phyloP scores from a whole-genome alignment of 2,797 vertebrate genomes.

The Aselliscus stoliczkanus region DNA sequence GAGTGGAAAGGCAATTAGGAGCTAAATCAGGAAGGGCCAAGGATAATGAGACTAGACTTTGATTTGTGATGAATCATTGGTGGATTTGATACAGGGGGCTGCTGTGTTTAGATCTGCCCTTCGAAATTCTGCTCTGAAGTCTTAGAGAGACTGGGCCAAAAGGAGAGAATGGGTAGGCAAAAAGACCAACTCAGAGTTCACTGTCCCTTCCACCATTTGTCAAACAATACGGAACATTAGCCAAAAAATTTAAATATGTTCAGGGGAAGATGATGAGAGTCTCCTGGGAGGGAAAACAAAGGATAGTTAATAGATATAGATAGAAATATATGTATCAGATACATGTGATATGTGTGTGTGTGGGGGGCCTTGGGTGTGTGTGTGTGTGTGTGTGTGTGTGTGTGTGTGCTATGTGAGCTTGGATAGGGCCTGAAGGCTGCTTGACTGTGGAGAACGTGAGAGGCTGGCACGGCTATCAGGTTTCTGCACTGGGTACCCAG shows the following conservation, averaged over 20 bases:
- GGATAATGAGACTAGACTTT: not conserved
- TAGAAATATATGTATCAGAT: not conserved
- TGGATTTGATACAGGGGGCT: not conserved
- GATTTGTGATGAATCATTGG: not conserved
- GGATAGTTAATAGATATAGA: not conserved
- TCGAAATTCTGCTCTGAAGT: slow-evolving; percentile 10
- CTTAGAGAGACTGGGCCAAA: not conserved
- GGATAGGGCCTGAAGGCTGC: not conserved
- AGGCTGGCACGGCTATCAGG: not conserved
- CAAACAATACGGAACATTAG: not conserved
- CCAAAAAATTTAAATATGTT: not conserved
- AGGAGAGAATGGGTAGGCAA: not conserved
- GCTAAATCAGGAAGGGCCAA: not conserved
- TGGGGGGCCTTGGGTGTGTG: too few relatives aligned
- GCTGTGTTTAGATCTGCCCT: not conserved
- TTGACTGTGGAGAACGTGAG: not conserved
- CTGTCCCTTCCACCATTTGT: not conserved
- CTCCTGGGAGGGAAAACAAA: not conserved
- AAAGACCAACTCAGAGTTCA: not conserved
- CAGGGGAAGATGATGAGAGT: not conserved
- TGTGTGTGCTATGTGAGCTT: not conserved
- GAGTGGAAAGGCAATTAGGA: not conserved
- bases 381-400: too few relatives aligned
- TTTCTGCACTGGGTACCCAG: not conserved
- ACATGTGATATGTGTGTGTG: not conserved